Evolutionary conservation across 2,888 invertebrate species (phyloP), one percentile per base, ranked within the genome.

Genomic region (Crocallis elinguaria): DNA sequence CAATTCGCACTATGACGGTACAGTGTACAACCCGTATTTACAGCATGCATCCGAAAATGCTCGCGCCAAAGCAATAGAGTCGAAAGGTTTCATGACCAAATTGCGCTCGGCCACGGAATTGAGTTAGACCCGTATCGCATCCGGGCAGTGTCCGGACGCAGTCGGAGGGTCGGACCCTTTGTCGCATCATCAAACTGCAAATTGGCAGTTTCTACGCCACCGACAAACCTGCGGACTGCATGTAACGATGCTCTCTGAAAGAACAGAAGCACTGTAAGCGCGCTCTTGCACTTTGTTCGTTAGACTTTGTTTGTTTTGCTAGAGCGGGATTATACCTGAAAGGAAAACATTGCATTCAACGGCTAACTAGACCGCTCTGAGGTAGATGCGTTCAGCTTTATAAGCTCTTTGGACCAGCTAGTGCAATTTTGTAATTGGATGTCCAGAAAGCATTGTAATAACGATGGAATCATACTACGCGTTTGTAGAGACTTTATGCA

Each of bases 121-220:
- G 79, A 80, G 79, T 83, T 82, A 79, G 70, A 69, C 37, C 57
- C 57, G 69, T 57, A 65, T 72, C 70, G 68, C 69, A 67, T 66
- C 59, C 64, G 59, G 61, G 50, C 64, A 62, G 62, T 12, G 50
- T 44, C 64, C 71, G 60, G 35, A 12, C 61, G 57, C 65, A 66
- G 57, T 60, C 69, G 71, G 75, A 71, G 17, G 7, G n/a, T 13
- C 48, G 17, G 21, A 21, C 77, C 84, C 84, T 86, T 86, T 86
- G 85, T 84, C 78, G 76, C 73, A 68, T 84, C 85, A 84, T 86
- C 83, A 84, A 77, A 79, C 80, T 85, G 77, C 82, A 86, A 88
- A 88, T 88, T 88, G 87, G 77, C 79, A 85, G 84, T 74, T 70
- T 67, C 68, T 66, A 58, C 55, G 65, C 64, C 62, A 54, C 58